Percentiles rank a stretch among this genome's conserved stretches.
These are phyloP conservation scores for Cryptomyrus ogoouensis DNA, from an alignment of 2,113 vertebrate species.

Conservation along the genomic window DNA sequence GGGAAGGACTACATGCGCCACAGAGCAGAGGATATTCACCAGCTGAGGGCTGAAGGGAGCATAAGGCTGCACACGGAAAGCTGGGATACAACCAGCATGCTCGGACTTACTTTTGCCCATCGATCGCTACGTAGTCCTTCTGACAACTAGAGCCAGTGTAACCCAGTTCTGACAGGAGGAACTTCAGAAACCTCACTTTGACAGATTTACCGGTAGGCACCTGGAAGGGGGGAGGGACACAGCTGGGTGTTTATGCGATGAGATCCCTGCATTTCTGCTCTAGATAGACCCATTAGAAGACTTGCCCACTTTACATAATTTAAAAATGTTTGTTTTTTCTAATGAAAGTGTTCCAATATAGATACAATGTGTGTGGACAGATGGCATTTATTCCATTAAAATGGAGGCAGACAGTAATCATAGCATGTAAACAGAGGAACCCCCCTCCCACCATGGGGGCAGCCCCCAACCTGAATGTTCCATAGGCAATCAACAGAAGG, in stretches of 20 bases:
- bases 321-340: not conserved
- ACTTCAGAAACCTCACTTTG: slow-evolving; percentile 74
- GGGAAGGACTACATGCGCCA: not conserved
- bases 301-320: not conserved
- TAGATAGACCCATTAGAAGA: not conserved
- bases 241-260: not conserved
- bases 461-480: slow-evolving; percentile 70
- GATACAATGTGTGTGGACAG: not conserved
- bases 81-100: too few species aligned
- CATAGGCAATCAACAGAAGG: slow-evolving; percentile 68
- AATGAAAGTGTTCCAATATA: not conserved
- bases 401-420: not conserved
- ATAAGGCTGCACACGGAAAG: not conserved
- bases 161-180: slow-evolving; percentile 64
- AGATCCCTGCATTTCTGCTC: not conserved
- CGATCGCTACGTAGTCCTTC: slow-evolving; percentile 81
- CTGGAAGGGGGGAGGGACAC: slow-evolving; percentile 47
- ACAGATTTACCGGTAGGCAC: slow-evolving; percentile 63
- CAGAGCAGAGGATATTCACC: not conserved
- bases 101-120: slow-evolving; percentile 65
- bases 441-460: not conserved
- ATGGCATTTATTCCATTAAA: not conserved
- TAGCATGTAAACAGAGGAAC: not conserved
- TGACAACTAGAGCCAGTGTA: slow-evolving; percentile 43
- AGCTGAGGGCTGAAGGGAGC: not conserved